Base-by-base conservation (phyloP, 2,797 vertebrate species). In the Graptemys geographica region DNA sequence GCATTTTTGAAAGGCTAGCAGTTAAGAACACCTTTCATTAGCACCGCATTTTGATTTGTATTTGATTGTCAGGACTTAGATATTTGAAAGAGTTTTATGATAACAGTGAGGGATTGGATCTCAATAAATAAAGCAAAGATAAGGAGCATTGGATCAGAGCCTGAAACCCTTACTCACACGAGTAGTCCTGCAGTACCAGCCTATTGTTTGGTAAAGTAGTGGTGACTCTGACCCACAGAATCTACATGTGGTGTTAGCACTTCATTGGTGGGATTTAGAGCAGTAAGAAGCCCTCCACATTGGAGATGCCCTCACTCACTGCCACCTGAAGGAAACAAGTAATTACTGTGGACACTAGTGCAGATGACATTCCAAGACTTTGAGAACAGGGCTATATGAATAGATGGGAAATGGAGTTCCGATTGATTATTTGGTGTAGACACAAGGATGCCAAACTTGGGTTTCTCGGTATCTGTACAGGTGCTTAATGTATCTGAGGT, bases 71-170 rank as follows among this genome's bases (percentile, higher is more conserved):
- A 55, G 27, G 0, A 78, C 94, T 78, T 57, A 91, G 62, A 21
- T 62, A n/a, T 10, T 84, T 91, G 33, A 69, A 0, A 0, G 37
- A 41, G 33, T 76, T 57, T 15, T 27, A 4, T n/a, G 28, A 13
- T 49, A 52, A 28, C 19, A 62, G 33, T 57, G 12, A 55, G 57
- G 31, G 81, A 27, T 1, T 88, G 52, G 18, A 33, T 80, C 83
- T 84, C 89, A 79, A 81, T 62, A 53, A 41, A 25, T 74, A 41
- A 79, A 11, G 65, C n/a, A 84, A 25, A 53, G 1, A 0, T n/a
- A 80, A 53, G 78, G 56, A 23, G 4, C 56, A 18, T 52, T 92
- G 31, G 81, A 90, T 49, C 11, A 51, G n/a, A 51, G 89, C 84
- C 28, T 87, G 37, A 76, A 31, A 55, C 11, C 7, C n/a, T 44